These are phyloP conservation scores for Sebastes fasciatus DNA, from an alignment of 2,113 vertebrate species.

Conservation along the genomic window DNA sequence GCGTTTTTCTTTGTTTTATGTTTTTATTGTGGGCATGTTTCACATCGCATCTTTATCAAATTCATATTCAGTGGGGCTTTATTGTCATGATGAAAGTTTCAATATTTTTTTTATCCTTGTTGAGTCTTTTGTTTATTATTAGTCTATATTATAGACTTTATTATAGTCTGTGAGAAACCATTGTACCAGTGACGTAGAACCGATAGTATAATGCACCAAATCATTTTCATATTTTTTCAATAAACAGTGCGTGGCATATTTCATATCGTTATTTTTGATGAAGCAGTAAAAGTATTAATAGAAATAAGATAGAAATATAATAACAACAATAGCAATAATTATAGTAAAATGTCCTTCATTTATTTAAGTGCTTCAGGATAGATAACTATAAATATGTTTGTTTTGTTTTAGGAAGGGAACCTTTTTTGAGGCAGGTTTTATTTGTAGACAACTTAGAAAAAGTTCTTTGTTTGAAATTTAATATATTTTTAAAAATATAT, in stretches of 20 bases:
- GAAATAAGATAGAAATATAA: background rate
- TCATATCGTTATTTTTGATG: background rate
- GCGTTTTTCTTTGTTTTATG: background rate
- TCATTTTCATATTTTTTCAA: background rate
- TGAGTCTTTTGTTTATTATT: background rate
- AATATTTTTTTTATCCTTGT: background rate
- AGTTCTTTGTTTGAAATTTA: background rate
- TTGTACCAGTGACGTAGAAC: too few species aligned
- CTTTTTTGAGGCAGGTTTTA: background rate
- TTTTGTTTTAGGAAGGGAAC: background rate
- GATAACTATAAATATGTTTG: background rate
- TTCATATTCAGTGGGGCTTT: background rate
- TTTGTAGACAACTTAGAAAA: background rate
- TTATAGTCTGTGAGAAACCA: background rate
- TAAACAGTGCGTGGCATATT: background rate
- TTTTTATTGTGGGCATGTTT: background rate
- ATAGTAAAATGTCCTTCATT: background rate
- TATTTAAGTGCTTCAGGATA: background rate
- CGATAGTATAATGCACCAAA: background rate
- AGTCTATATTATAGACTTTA: too few species aligned
- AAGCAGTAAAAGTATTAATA: background rate
- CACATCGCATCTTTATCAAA: background rate
- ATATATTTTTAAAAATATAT: background rate
- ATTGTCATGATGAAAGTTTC: background rate
- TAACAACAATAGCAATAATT: background rate